Conservation (phyloP, 1,140 invertebrate species). For the Aphidius gifuensis region DNA sequence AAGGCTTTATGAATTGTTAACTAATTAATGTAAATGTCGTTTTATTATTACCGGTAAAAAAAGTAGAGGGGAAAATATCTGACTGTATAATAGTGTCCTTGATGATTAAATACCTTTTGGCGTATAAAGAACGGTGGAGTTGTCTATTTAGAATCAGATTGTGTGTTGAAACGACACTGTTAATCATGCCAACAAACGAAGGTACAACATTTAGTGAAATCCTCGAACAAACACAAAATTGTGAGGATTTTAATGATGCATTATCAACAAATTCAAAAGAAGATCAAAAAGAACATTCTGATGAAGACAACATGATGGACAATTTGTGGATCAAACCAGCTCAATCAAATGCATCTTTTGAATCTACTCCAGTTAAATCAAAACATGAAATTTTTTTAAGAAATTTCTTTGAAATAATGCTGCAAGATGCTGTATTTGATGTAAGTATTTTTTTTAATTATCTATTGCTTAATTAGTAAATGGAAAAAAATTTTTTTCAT, state of each 20-base stretch:
- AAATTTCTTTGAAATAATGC: conserved; percentile 66
- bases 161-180: conserved; percentile 18
- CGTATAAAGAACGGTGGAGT: conserved; percentile 51
- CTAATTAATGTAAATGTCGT: too few relatives aligned
- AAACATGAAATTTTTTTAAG: conserved; percentile 71
- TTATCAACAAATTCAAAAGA: not conserved
- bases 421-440: conserved; percentile 72
- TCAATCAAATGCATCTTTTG: not conserved
- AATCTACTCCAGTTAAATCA: conserved; percentile 49
- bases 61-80: too few relatives aligned
- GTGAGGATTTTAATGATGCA: conserved; percentile 17
- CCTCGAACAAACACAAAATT: conserved; percentile 21
- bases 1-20: too few relatives aligned
- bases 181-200: conserved; percentile 45
- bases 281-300: not conserved
- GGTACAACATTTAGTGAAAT: conserved; percentile 30
- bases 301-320: conserved; percentile 9
- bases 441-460: conserved; percentile 42
- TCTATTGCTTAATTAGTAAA: too few relatives aligned
- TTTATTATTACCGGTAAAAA: too few relatives aligned
- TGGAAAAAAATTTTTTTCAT: too few relatives aligned
- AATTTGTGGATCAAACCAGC: conserved; percentile 4
- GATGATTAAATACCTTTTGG: conserved; percentile 36
- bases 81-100: conserved; percentile 30
- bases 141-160: conserved; percentile 36